Evolutionary conservation across 2,888 invertebrate species (phyloP), one percentile per base, ranked within the genome.

Genomic region (Lasioglossum morio): DNA sequence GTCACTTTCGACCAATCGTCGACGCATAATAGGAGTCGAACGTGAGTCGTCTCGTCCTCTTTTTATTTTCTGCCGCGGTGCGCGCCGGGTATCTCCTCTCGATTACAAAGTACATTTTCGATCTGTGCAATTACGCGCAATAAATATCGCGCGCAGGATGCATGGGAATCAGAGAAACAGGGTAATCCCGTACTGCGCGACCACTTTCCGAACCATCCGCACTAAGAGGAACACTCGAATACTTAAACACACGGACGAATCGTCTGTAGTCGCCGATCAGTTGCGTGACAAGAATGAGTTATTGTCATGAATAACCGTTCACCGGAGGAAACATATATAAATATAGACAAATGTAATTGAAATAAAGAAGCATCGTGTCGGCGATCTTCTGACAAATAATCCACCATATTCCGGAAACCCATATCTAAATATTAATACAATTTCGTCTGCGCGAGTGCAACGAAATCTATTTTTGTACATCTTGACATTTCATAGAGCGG

Each of bases 81-180:
- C 10, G 12, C 63, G 30, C 63, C 63, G 30, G 63, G n/a, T 37
- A 78, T 77, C 74, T 70, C 14, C 57, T 79, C 72, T 0, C 37
- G 66, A 57, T 79, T 74, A n/a, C 40, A 16, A 57, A 53, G 48
- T 8, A 30, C 34, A n/a, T 72, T 79, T 63, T 73, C 73, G 48
- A 79, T 66, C 57, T 70, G 19, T 79, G 30, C 72, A 85, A 85
- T 85, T 85, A 86, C 63, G 30, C 43, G 77, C 40, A 81, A 81
- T 86, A 86, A 81, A 77, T 77, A 81, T 81, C 74, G 46, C 69
- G 60, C 63, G n/a, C 34, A 43, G 27, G 63, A 77, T 63, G 53
- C 2, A 72, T 34, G 27, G 57, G 57, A 77, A 79, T 85, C 72
- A 85, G 85, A 85, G 80, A 85, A 85, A 77, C 72, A 46, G 60